phyloP scores from a whole-genome alignment of 1,140 invertebrate species.

The Drosophila orosa region DNA sequence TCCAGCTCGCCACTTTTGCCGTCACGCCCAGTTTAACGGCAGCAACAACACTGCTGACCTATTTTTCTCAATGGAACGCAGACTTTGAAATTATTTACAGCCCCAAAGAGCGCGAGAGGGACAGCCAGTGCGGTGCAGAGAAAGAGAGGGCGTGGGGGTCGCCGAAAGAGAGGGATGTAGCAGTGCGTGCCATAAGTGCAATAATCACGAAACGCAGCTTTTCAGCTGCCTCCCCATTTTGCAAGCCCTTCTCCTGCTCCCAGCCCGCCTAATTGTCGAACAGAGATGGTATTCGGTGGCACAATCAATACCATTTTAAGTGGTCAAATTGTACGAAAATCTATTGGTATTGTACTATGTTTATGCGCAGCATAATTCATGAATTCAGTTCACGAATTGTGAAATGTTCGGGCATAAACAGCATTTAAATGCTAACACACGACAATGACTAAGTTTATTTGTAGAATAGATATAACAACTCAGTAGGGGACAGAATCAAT shows the following conservation, averaged over 20 bases:
- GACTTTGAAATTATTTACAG: constrained; percentile 78
- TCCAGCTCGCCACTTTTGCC: constrained; percentile 72
- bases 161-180: constrained; percentile 8
- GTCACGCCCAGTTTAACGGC: constrained; percentile 77
- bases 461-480: too few species aligned
- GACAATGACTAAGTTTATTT: too few species aligned
- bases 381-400: background rate
- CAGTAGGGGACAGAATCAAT: too few species aligned
- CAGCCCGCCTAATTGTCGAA: constrained; percentile 43
- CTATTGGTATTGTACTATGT: background rate
- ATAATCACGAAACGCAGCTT: constrained; percentile 61
- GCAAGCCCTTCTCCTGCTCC: constrained; percentile 56
- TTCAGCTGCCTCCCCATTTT: constrained; percentile 61
- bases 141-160: constrained; percentile 4
- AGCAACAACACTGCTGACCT: constrained; percentile 69
- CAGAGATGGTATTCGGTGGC: background rate
- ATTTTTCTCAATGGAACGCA: constrained; percentile 59
- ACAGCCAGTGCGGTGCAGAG: constrained; percentile 28
- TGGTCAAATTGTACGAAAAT: background rate
- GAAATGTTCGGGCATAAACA: background rate
- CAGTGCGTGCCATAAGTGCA: constrained; percentile 41
- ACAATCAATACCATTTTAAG: background rate
- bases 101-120: constrained; percentile 33
- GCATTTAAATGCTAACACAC: too few species aligned
- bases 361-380: background rate